Percentiles rank a stretch among this genome's conserved stretches.
phyloP scores from a whole-genome alignment of 1,140 invertebrate species.

The Leptopilina clavipes region DNA sequence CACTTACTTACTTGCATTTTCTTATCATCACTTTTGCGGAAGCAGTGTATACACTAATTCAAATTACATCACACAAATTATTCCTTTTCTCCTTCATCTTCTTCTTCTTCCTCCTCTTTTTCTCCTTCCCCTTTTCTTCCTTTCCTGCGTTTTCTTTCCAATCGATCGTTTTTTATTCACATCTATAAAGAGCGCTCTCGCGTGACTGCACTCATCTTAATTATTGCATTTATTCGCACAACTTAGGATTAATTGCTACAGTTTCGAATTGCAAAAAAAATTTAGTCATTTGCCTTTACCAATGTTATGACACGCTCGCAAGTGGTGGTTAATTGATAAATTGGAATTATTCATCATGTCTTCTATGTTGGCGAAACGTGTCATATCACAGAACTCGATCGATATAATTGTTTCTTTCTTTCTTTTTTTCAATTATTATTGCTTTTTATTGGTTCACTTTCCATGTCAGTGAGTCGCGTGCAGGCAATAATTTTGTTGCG shows the following conservation, averaged over 20 bases:
- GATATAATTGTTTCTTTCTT: neutral
- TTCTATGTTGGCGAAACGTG: neutral
- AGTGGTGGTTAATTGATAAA: neutral
- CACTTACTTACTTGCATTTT: neutral
- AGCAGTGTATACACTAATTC: neutral
- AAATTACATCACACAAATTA: too few relatives aligned
- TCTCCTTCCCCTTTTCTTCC: neutral
- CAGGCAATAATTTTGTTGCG: conserved; percentile 18
- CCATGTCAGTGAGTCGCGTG: conserved; percentile 1
- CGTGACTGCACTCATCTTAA: conserved; percentile 12
- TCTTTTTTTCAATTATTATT: neutral
- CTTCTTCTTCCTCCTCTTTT: neutral
- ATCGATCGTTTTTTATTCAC: too few relatives aligned
- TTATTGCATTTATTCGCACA: neutral
- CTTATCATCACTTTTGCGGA: conserved; percentile 13
- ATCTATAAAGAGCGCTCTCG: neutral
- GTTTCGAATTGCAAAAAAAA: neutral
- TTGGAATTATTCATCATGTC: conserved; percentile 10
- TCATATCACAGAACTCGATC: neutral
- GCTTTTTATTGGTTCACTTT: neutral
- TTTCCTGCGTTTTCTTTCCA: neutral
- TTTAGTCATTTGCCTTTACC: neutral
- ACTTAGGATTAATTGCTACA: neutral
- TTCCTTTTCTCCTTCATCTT: neutral
- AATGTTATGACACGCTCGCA: neutral